Base-by-base conservation (phyloP, 2,888 invertebrate genomes). In the Melanostoma scalare region DNA sequence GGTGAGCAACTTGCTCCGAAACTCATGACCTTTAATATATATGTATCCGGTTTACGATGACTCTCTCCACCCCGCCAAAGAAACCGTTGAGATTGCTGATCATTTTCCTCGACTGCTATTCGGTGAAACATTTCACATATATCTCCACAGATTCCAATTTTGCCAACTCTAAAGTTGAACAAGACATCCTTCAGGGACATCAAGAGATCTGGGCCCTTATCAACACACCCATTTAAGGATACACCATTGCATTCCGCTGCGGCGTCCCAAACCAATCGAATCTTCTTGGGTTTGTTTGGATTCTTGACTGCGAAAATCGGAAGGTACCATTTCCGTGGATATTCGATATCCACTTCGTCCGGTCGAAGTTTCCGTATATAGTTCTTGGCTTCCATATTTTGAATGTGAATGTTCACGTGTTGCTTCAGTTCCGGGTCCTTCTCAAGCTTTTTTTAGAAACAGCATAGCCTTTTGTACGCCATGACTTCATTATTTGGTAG, bases 121-220 rank as follows among this genome's bases (percentile, higher is more conserved):
- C 87, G 56, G n/a, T 88, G 84, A 50, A 87, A 89, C 88, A 88
- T 88, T 86, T 86, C 86, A 46, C 68, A 68, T 46, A 88, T 86
- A 71, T 89, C 88, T 0, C 86, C 88, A 35, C 85, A 85, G n/a
- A 91, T 85, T 1, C 88, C 90, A 6, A 89, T 79, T 53, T 73
- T 85, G 10, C 87, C 81, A 81, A 89, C 87, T 46, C 90, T 73
- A 73, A 91, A 91, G 1, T 89, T 87, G 72, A 89, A 86, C 50
- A 90, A 69, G 0, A 90, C 88, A 2, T 89, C 89, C 0, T 87
- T 79, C 31, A 91, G 72, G 3, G 89, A 86, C 6, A 86, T 85
- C 0, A 89, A 76, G 4, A 89, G 61, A 72, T 89, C 89, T 0
- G 90, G 88, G 1, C 89, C 89, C 10, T 85, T 85, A 4, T 89